A percentile compares a stretch with the other conserved stretches of the same genome.
Conservation (phyloP, 2,888 invertebrate species). For the Andrena flavipes region DNA sequence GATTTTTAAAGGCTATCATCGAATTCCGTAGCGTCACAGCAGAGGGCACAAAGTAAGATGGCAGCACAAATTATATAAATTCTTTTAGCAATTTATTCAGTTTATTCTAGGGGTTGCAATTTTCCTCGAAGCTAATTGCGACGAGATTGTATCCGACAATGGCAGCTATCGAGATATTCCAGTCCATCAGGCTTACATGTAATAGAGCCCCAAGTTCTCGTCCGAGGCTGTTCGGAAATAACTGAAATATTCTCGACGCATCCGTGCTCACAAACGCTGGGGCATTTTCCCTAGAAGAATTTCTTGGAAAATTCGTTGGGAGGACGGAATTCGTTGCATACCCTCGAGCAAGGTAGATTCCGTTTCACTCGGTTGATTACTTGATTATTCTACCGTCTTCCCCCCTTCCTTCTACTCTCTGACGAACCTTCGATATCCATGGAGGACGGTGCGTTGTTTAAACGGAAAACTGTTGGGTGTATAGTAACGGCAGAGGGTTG, state of each 20-base stretch:
- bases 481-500: too few species aligned
- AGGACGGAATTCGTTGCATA: conserved; percentile 31
- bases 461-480: background rate
- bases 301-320: conserved; percentile 38
- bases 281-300: conserved; percentile 24
- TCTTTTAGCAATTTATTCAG: too few species aligned
- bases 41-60: too few species aligned
- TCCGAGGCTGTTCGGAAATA: conserved; percentile 25
- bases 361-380: conserved; percentile 24
- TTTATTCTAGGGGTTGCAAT: too few species aligned
- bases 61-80: too few species aligned
- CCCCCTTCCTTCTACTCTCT: too few species aligned
- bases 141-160: too few species aligned
- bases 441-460: background rate
- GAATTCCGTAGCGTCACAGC: too few species aligned
- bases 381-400: background rate
- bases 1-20: too few species aligned
- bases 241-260: conserved; percentile 27
- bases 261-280: conserved; percentile 9
- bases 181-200: background rate
- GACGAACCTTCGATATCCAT: too few species aligned
- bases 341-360: background rate
- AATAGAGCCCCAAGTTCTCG: conserved; percentile 1
- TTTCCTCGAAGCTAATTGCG: too few species aligned
- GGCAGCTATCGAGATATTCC: too few species aligned